Evolutionary conservation across 1,140 invertebrate species (phyloP).

Genomic region (Sycophaga agraensis): DNA sequence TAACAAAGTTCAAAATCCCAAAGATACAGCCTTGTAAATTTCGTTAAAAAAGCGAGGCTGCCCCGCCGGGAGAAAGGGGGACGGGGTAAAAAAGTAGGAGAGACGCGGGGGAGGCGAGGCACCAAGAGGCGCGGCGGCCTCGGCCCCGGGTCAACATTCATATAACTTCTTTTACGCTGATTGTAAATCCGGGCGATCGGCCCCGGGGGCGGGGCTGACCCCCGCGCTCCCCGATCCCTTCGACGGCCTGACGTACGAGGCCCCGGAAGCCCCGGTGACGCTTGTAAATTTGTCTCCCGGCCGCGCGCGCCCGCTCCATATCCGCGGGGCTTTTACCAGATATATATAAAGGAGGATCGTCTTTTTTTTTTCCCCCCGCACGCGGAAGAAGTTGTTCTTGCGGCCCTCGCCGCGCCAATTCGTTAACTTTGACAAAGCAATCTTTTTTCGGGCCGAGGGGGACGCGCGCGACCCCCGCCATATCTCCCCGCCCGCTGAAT

Average conservation of each 20-base stretch:
- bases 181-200: background rate
- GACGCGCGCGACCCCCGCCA: background rate
- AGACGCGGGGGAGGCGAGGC: background rate
- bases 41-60: background rate
- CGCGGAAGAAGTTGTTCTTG: no score
- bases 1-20: constrained; percentile 1
- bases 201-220: no score
- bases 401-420: background rate
- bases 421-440: constrained; percentile 23
- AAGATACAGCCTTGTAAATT: constrained; percentile 9
- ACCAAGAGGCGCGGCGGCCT: background rate
- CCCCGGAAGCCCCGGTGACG: background rate
- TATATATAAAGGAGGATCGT: constrained; percentile 23
- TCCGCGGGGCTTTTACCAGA: constrained; percentile 6
- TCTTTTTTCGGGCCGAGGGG: background rate
- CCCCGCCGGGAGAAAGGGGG: background rate
- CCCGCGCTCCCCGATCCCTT: no score
- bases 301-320: no score
- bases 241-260: constrained; percentile 10
- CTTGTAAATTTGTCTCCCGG: constrained; percentile 23
- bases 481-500: no score
- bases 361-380: constrained; percentile 1
- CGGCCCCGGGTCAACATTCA: constrained; percentile 2
- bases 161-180: constrained; percentile 16
- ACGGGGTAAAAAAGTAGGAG: background rate